Percentiles rank a stretch among this genome's conserved stretches.
phyloP scores from a whole-genome alignment of 2,113 vertebrate genomes.

The Cheirogaleus medius region DNA sequence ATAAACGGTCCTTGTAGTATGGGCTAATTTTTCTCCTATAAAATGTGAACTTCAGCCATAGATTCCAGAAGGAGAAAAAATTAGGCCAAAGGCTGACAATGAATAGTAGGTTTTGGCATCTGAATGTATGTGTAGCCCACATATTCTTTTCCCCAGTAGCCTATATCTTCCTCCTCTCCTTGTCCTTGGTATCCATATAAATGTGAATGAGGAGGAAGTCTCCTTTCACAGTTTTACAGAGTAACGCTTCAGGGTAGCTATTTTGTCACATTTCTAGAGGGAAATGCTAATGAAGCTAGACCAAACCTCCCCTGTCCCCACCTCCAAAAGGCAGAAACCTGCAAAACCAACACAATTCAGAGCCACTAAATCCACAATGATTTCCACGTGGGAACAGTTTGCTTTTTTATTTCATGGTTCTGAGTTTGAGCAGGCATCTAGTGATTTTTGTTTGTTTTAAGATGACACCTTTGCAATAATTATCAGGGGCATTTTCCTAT shows the following conservation, averaged over 20 bases:
- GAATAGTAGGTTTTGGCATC: background rate
- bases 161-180: background rate
- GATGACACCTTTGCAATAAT: background rate
- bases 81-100: background rate
- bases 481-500: background rate
- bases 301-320: background rate
- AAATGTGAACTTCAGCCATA: background rate
- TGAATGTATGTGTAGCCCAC: background rate
- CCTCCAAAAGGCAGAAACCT: background rate
- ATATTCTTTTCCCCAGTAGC: background rate
- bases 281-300: slow-evolving; percentile 35
- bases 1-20: background rate
- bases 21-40: background rate
- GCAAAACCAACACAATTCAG: background rate
- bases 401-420: background rate
- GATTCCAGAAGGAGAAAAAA: background rate
- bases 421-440: background rate
- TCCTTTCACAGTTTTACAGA: slow-evolving; percentile 18
- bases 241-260: background rate
- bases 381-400: background rate
- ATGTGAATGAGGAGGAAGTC: background rate
- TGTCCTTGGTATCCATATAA: background rate
- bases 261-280: background rate
- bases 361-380: background rate
- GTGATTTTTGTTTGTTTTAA: slow-evolving; percentile 23